A percentile compares a stretch with the other conserved stretches of the same genome.
These are phyloP conservation scores for Plebejus melissa DNA, from an alignment of 2,888 invertebrate genomes.

Conservation along the genomic window DNA sequence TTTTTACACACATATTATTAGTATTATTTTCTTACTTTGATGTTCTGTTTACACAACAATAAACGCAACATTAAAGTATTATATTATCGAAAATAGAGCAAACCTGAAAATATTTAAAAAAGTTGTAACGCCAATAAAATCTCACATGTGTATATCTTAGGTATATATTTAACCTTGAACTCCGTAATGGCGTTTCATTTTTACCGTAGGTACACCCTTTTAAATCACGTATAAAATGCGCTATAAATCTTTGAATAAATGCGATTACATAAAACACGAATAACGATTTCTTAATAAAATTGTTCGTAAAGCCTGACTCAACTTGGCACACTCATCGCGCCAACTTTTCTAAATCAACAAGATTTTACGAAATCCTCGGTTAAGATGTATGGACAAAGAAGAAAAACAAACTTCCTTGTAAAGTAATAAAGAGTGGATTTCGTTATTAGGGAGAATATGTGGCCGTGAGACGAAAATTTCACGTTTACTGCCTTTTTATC, in stretches of 20 bases:
- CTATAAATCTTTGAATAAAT: neutral
- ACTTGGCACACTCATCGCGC: slow-evolving; percentile 9
- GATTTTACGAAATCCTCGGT: neutral
- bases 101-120: no score
- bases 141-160: neutral
- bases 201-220: neutral
- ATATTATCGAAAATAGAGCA: no score
- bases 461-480: neutral
- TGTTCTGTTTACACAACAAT: no score
- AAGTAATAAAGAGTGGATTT: slow-evolving; percentile 2
- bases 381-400: slow-evolving; percentile 2
- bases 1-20: no score
- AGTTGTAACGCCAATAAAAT: neutral
- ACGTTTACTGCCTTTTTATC: neutral
- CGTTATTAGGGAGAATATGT: neutral
- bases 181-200: neutral
- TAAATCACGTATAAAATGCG: neutral
- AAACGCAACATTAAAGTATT: no score
- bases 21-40: no score
- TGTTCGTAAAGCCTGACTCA: neutral
- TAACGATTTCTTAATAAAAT: neutral
- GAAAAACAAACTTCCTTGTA: slow-evolving; percentile 19
- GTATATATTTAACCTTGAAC: neutral
- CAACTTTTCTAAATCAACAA: slow-evolving; percentile 20
- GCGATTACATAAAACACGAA: slow-evolving; percentile 9